phyloP scores from a whole-genome alignment of 2,113 vertebrate genomes.

The Elgaria multicarinata region DNA sequence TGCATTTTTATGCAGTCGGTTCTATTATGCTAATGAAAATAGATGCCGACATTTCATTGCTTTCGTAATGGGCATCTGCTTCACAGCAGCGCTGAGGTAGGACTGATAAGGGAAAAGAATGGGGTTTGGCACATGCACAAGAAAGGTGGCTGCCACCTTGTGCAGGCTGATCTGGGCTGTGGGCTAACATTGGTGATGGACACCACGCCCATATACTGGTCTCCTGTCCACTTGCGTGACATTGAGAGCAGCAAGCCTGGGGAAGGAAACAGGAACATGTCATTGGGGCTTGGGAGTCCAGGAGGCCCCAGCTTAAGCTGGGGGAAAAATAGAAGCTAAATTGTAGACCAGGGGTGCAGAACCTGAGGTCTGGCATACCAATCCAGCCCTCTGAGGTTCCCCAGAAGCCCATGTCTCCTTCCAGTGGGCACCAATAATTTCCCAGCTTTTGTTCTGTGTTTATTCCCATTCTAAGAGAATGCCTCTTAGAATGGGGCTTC shows the following conservation, averaged over 20 bases:
- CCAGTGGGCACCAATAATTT: too few relatives aligned
- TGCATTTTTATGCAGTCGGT: conserved; percentile 30
- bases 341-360: neutral
- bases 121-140: neutral
- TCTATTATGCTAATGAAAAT: conserved; percentile 19
- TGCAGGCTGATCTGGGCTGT: neutral
- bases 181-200: neutral
- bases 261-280: neutral
- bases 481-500: too few relatives aligned
- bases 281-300: neutral
- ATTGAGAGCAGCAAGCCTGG: neutral
- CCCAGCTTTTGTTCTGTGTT: too few relatives aligned
- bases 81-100: conserved; percentile 14
- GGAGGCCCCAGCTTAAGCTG: neutral
- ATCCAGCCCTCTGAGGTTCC: too few relatives aligned
- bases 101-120: neutral
- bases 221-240: neutral
- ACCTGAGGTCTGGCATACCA: too few relatives aligned
- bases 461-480: too few relatives aligned
- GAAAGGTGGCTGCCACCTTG: neutral
- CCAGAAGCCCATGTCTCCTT: too few relatives aligned
- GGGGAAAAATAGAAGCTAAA: neutral
- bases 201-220: neutral
- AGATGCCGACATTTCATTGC: conserved; percentile 19
- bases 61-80: conserved; percentile 22